These are phyloP conservation scores for Chaetura pelagica DNA, from an alignment of 2,113 vertebrate genomes.

Conservation along the genomic window DNA sequence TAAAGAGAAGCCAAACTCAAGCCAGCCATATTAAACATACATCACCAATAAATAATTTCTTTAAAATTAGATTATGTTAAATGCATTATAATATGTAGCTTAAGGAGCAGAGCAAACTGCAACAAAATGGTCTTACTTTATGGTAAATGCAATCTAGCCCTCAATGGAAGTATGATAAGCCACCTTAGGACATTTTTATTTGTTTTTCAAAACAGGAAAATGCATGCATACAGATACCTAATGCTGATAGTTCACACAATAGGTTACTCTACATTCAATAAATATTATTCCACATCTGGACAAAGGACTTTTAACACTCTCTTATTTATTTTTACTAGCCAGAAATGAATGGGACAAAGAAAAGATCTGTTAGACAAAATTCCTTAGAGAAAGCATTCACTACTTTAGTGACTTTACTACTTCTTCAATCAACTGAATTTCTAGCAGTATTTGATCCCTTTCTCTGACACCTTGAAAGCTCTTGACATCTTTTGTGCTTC, in stretches of 20 bases:
- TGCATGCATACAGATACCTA: neutral
- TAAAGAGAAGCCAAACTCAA: neutral
- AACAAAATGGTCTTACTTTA: neutral
- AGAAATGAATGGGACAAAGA: neutral
- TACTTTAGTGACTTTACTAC: neutral
- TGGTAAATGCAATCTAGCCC: neutral
- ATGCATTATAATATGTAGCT: neutral
- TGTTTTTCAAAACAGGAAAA: neutral
- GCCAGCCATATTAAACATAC: neutral
- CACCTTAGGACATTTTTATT: neutral
- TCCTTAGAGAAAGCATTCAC: neutral
- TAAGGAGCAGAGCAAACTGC: neutral
- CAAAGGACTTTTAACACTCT: neutral
- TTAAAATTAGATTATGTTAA: neutral
- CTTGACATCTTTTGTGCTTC: neutral
- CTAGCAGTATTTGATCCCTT: neutral
- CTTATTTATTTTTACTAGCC: neutral
- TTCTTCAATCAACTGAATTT: neutral
- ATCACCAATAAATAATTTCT: too few relatives aligned
- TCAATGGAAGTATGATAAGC: neutral
- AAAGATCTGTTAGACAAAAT: neutral
- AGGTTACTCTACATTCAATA: neutral
- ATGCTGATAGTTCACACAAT: neutral
- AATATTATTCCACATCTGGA: neutral
- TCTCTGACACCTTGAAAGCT: neutral